phyloP scores from a whole-genome alignment of 2,113 vertebrate species.

The Plecotus auritus region DNA sequence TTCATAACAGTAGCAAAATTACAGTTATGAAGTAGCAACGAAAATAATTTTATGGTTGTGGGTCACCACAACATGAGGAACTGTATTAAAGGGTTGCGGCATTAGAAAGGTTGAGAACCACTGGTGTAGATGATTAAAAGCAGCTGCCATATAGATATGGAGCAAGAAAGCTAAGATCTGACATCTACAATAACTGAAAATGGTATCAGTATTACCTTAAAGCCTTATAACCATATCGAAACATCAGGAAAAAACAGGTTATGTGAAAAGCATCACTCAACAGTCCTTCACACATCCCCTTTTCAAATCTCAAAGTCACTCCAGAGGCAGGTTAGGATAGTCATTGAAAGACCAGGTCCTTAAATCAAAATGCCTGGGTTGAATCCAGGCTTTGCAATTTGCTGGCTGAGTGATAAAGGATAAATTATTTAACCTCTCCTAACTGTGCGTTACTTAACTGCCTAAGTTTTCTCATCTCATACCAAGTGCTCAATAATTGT shows the following conservation, averaged over 20 bases:
- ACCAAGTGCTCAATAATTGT: not conserved
- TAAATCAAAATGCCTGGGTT: not conserved
- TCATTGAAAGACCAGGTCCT: not conserved
- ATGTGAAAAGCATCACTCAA: not conserved
- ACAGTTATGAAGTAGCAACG: no score
- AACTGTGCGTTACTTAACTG: not conserved
- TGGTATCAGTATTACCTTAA: not conserved
- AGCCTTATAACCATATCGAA: not conserved
- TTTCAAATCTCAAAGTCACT: not conserved
- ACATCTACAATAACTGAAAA: not conserved
- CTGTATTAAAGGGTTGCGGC: no score
- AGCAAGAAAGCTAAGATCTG: not conserved
- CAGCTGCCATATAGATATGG: not conserved
- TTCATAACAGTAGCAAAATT: no score
- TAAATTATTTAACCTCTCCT: not conserved
- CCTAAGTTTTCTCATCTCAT: not conserved
- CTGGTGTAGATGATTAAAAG: not conserved
- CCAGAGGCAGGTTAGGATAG: not conserved
- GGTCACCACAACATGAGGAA: no score
- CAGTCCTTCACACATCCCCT: not conserved
- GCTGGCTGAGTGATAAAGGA: not conserved
- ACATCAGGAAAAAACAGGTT: not conserved
- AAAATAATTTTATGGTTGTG: no score
- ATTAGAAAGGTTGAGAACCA: no score
- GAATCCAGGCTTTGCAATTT: not conserved